Percentiles rank a stretch among this genome's conserved stretches.
Evolutionary conservation across 1,140 invertebrate genomes (phyloP).

Genomic region (Aporrectodea caliginosa): DNA sequence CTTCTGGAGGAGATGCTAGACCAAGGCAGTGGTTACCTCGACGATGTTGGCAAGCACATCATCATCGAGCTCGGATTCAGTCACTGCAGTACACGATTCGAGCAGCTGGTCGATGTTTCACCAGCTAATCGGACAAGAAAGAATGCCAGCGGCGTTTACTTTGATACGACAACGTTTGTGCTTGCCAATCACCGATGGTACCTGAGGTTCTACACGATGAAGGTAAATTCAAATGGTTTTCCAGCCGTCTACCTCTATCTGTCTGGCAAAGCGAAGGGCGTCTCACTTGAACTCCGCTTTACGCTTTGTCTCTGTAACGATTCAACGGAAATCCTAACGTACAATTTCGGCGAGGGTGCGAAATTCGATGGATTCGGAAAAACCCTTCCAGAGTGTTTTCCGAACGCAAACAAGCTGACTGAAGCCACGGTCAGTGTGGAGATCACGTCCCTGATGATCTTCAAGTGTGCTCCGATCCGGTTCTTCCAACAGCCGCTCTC

Average conservation of each 20-base stretch:
- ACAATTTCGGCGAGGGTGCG: conserved; percentile 30
- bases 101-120: conserved; percentile 23
- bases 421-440: conserved; percentile 24
- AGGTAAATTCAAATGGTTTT: conserved; percentile 29
- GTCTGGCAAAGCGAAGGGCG: conserved; percentile 6
- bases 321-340: conserved; percentile 27
- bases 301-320: conserved; percentile 24
- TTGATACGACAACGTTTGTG: conserved; percentile 26
- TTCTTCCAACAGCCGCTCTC: neutral
- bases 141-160: conserved; percentile 32
- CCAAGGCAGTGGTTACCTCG: conserved; percentile 23
- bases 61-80: conserved; percentile 25
- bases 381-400: conserved; percentile 26
- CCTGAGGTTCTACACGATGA: conserved; percentile 28
- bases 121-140: conserved; percentile 23
- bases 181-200: conserved; percentile 29
- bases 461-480: conserved; percentile 16
- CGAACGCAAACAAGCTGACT: conserved; percentile 25
- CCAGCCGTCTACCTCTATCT: conserved; percentile 32
- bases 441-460: conserved; percentile 17
- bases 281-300: conserved; percentile 27
- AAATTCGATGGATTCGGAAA: conserved; percentile 33
- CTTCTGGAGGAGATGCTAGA: conserved; percentile 24
- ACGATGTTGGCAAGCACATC: conserved; percentile 21
- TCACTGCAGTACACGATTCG: conserved; percentile 22